phyloP scores from a whole-genome alignment of 2,888 invertebrate species.

The Lottia gigantea region DNA sequence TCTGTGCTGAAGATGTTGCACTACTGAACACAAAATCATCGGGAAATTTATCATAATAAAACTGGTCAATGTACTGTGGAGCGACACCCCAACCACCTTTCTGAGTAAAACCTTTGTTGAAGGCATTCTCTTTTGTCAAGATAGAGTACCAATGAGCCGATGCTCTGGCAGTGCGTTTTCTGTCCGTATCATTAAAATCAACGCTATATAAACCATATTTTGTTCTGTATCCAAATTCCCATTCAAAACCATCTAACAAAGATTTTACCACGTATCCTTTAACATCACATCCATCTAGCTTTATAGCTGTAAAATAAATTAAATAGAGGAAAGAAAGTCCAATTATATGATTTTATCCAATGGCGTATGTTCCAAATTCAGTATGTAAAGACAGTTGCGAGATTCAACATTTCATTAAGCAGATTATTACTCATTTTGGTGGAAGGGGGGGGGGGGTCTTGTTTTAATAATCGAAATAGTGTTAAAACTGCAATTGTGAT shows the following conservation, averaged over 20 bases:
- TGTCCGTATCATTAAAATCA: slow-evolving; percentile 77
- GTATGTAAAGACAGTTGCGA: too few relatives aligned
- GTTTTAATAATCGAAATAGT: too few relatives aligned
- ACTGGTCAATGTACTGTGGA: slow-evolving; percentile 29
- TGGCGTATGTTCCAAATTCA: too few relatives aligned
- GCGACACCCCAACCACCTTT: slow-evolving; percentile 46
- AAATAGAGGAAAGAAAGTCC: background rate
- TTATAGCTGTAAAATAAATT: slow-evolving; percentile 34
- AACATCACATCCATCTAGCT: slow-evolving; percentile 58
- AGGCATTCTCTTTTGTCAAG: slow-evolving; percentile 32
- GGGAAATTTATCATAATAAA: slow-evolving; percentile 44
- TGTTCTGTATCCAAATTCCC: slow-evolving; percentile 80
- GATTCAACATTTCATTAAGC: too few relatives aligned
- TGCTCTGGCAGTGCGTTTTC: slow-evolving; percentile 76
- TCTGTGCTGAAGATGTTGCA: slow-evolving; percentile 73
- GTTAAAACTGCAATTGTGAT: too few relatives aligned
- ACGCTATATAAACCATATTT: slow-evolving; percentile 79
- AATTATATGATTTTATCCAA: too few relatives aligned
- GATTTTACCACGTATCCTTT: slow-evolving; percentile 81
- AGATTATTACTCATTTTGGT: too few relatives aligned
- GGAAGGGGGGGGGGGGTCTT: too few relatives aligned
- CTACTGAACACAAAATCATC: slow-evolving; percentile 52
- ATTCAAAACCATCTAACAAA: slow-evolving; percentile 84
- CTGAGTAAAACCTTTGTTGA: slow-evolving; percentile 38
- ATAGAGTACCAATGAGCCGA: slow-evolving; percentile 69